Base-by-base conservation (phyloP, 2,113 vertebrate genomes). In the Phrynosoma blainvillii region DNA sequence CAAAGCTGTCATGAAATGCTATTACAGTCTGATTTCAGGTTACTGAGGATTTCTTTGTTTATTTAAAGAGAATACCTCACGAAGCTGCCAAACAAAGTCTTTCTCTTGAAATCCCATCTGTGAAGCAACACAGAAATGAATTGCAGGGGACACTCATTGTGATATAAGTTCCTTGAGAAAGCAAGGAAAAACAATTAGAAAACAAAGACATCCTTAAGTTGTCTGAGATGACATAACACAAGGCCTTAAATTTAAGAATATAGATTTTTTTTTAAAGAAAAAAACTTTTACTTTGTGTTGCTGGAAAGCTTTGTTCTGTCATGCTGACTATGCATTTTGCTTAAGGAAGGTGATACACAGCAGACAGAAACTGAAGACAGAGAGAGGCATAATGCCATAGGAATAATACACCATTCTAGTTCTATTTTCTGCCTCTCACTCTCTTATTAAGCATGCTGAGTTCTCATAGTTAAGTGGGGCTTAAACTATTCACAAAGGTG, bases 321-420 rank as follows among this genome's bases (percentile, higher is more conserved):
- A 47, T 87, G 70, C 78, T 77, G 78, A 80, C 42, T 40, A n/a
- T 6, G 30, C 42, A 89, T 56, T 36, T 89, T 89, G 84, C 79
- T 81, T 36, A 82, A 23, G 13, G 71, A 86, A 77, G 10, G 71
- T 77, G 62, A 70, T 70, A 11, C 73, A 70, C 11, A 78, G 47
- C 71, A 75, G 47, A 82, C 21, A 40, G 10, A 84, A 6, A 62
- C 8, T 59, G 13, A 52, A 23, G 54, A 12, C 13, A n/a, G 59
- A 42, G 25, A 23, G n/a, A 87, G 47, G 79, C 36, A 82, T n/a
- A 65, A 32, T 70, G 7, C 56, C 36, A 82, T 70, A 87, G 30
- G 47, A 42, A 20, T 75, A 75, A 79, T 81, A 27, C 23, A 62
- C 23, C 42, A 40, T 23, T 52, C 32, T 52, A 52, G 62, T 56